Percentiles rank a stretch among this genome's conserved stretches.
Conservation (phyloP, 2,113 vertebrate genomes). For the Penelope pileata region DNA sequence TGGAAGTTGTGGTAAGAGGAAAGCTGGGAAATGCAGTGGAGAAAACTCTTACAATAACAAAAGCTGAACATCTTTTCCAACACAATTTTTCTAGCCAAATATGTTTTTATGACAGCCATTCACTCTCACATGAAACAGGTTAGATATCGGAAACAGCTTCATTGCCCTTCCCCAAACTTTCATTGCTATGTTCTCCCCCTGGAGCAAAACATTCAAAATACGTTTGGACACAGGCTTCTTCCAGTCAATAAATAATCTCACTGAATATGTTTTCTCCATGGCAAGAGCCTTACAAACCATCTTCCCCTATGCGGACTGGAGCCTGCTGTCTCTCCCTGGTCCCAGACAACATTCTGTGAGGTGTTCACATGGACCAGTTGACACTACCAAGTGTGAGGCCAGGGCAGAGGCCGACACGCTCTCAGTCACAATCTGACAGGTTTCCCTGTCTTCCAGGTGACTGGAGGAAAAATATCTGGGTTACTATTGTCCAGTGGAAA, state of each 20-base stretch:
- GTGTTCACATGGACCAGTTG: neutral
- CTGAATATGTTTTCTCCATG: neutral
- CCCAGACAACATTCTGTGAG: neutral
- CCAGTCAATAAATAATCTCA: constrained; percentile 35
- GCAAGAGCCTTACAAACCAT: neutral
- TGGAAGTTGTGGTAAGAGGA: neutral
- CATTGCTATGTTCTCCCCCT: neutral
- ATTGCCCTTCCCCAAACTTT: neutral
- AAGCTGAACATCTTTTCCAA: neutral
- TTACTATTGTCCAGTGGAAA: neutral
- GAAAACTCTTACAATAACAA: neutral
- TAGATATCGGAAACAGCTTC: neutral
- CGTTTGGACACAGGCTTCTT: neutral
- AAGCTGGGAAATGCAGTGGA: neutral
- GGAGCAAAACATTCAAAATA: neutral
- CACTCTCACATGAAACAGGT: neutral
- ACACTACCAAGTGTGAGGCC: neutral
- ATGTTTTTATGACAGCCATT: neutral
- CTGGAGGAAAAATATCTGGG: neutral
- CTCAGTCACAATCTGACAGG: neutral
- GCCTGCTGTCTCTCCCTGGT: neutral
- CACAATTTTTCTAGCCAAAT: constrained; percentile 4
- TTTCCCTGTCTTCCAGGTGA: neutral
- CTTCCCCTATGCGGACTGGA: neutral
- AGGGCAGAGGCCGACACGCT: neutral